These are phyloP conservation scores for Puntigrus tetrazona DNA, from an alignment of 2,113 vertebrate species.

Conservation along the genomic window DNA sequence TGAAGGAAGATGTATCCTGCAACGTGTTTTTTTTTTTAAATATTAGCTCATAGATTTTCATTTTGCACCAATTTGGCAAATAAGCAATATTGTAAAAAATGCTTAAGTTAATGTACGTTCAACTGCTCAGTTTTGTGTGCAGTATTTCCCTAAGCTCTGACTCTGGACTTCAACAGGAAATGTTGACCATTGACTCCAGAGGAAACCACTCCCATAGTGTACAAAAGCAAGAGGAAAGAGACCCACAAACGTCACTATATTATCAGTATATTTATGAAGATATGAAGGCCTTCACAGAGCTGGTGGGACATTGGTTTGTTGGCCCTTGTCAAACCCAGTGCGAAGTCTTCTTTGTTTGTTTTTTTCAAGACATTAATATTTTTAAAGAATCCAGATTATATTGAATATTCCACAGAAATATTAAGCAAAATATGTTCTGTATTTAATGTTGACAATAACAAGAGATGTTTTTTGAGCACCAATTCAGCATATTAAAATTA, in stretches of 20 bases:
- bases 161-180: slow-evolving; percentile 50
- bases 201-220: slow-evolving; percentile 56
- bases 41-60: background rate
- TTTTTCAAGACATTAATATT: background rate
- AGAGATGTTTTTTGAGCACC: background rate
- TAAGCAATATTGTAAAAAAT: background rate
- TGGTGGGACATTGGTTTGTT: background rate
- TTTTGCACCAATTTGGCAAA: background rate
- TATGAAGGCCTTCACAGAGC: background rate
- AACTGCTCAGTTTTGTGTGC: background rate
- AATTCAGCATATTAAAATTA: background rate
- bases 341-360: background rate
- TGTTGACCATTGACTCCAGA: slow-evolving; percentile 45
- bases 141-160: background rate
- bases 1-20: background rate
- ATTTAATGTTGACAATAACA: background rate
- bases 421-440: background rate
- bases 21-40: background rate
- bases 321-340: background rate
- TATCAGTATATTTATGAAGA: slow-evolving; percentile 23
- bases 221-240: slow-evolving; percentile 49
- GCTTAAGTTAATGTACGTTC: background rate
- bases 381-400: background rate
- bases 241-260: slow-evolving; percentile 32
- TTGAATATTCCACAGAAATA: background rate